These are phyloP conservation scores for Pipa parva DNA, from an alignment of 2,113 vertebrate species.

Conservation along the genomic window DNA sequence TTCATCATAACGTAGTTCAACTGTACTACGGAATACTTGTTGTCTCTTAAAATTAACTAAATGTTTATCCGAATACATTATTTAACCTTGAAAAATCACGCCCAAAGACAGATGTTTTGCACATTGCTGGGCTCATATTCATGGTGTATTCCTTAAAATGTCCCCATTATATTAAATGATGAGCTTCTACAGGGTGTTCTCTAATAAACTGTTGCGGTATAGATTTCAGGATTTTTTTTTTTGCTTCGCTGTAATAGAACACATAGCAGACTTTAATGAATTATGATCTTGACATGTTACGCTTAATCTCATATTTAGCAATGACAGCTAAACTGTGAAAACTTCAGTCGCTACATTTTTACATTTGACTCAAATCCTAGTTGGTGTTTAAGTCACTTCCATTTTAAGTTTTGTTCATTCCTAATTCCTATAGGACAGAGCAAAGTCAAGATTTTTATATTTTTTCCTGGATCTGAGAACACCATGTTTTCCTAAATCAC, in stretches of 20 bases:
- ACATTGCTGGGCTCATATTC: slow-evolving; percentile 2
- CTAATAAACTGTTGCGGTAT: neutral
- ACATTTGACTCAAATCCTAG: neutral
- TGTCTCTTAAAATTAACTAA: slow-evolving; percentile 30
- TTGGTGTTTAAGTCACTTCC: neutral
- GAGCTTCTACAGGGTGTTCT: neutral
- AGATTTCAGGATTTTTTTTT: neutral
- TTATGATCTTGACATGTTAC: neutral
- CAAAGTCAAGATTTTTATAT: no score
- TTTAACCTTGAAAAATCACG: slow-evolving; percentile 17
- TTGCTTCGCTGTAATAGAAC: neutral
- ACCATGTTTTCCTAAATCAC: no score
- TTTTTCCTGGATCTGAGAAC: neutral
- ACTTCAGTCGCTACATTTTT: neutral
- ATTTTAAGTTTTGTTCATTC: neutral
- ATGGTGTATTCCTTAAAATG: neutral
- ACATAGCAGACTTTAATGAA: neutral
- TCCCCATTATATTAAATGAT: slow-evolving; percentile 1
- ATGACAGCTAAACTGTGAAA: neutral
- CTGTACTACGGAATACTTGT: neutral
- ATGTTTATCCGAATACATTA: slow-evolving; percentile 17
- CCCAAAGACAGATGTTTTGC: slow-evolving; percentile 26
- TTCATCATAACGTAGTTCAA: slow-evolving; percentile 7
- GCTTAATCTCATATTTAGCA: slow-evolving; percentile 2
- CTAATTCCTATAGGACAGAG: no score